Evolutionary conservation across 2,888 invertebrate genomes (phyloP), one percentile per base, ranked within the genome.

Genomic region (Oasisia sp.): DNA sequence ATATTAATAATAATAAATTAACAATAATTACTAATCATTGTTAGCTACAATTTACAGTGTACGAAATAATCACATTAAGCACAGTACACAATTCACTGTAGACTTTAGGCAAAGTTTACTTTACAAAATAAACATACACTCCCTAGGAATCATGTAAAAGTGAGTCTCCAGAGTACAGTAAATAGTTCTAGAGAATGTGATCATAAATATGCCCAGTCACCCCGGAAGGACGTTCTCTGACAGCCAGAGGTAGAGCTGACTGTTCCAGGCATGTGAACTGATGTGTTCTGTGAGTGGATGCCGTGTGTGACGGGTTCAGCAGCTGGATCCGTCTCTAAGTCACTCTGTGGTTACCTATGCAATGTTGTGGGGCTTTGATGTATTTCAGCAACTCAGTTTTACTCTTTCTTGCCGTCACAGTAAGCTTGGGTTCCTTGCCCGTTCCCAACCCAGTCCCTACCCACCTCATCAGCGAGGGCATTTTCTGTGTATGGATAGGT

Each of bases 151-250:
- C 74, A 19, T 74, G 74, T 74, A 74, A 74, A 19, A 11, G 14
- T 56, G 8, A 7, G 7, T 74, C 27, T 19, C 27, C 19, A 74
- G 74, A 74, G 74, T 74, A 74, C 74, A 74, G 27, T 74, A n/a
- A 74, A 74, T 74, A 74, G 74, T 74, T 74, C 74, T 74, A 74
- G 2, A 74, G 74, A 74, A 74, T 74, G 74, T 74, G 74, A 74
- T 74, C 27, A 19, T 74, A 74, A 74, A 74, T 74, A 74, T 27
- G 7, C 27, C n/a, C 7, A 27, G 14, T 27, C 3, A 27, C 74
- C 74, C 74, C 14, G 27, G 74, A 74, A 74, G n/a, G n/a, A 50
- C 19, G 74, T 74, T 74, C 74, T 27, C 27, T 74, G 74, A 74
- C 1, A 27, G 1, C 74, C 19, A 74, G 74, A 19, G 74, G 14